These are phyloP conservation scores for Hypanus sabinus DNA, from an alignment of 2,113 vertebrate genomes.

Conservation along the genomic window DNA sequence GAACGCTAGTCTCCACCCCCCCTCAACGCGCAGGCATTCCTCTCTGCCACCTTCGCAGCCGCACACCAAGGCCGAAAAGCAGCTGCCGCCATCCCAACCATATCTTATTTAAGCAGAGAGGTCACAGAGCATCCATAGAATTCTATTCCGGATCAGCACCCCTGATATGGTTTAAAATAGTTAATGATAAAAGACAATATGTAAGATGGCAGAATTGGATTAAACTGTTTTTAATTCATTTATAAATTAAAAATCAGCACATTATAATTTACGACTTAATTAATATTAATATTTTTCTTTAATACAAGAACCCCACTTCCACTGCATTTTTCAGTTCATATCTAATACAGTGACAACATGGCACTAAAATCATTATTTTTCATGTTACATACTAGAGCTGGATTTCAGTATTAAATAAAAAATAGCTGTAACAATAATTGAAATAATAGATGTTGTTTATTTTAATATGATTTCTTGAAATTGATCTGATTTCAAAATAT, in stretches of 20 bases:
- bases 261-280: not conserved
- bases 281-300: not conserved
- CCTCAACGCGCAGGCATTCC: too few species aligned
- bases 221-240: not conserved
- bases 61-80: too few species aligned
- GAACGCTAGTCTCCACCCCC: too few species aligned
- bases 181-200: not conserved
- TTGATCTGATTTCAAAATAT: not conserved
- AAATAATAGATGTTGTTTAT: not conserved
- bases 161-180: not conserved
- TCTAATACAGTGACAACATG: not conserved
- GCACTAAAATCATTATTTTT: not conserved
- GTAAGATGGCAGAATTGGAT: not conserved
- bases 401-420: not conserved
- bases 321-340: not conserved
- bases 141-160: too few species aligned
- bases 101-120: too few species aligned
- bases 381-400: not conserved
- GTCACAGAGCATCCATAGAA: too few species aligned
- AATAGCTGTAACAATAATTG: not conserved
- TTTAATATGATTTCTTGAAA: not conserved
- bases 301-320: not conserved
- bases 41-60: too few species aligned
- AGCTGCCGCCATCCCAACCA: too few species aligned
- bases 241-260: not conserved